Evolutionary conservation across 2,888 invertebrate species (phyloP), one percentile per base, ranked within the genome.

Genomic region (Lycia hirtaria): DNA sequence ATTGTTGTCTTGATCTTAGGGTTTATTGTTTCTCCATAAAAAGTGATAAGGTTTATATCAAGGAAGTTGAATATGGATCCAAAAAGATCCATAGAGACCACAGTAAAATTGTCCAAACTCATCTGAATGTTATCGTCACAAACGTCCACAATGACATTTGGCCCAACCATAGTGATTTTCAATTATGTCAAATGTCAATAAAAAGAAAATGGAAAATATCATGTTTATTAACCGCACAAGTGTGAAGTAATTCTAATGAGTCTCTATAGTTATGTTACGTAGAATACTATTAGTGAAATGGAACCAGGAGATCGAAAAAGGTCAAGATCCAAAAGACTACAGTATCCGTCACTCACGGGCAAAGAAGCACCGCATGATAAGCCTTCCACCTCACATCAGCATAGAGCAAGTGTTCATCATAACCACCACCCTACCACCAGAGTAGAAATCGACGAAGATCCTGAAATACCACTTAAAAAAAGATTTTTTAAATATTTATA

Each of bases 401-500:
- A 26, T n/a, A n/a, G n/a, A n/a, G n/a, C n/a, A n/a, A n/a, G n/a
- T n/a, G n/a, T n/a, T n/a, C n/a, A n/a, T n/a, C n/a, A n/a, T n/a
- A n/a, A n/a, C 5, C 26, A 15, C 4, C 26, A 41, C 10, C 41
- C 10, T 17, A 9, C 24, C 6, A 41, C 17, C 10, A 28, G 52
- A 22, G 28, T 47, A 19, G 35, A 40, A 0, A 14, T 53, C 3
- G 49, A 51, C 1, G 24, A 56, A 35, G 22, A 44, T 17, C 38
- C 49, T 1, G 2, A 55, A 22, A 32, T 37, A 24, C 58, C 73
- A 0, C 66, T 68, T 14, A 53, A 53, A 28, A 72, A 65, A 45
- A 69, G 54, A 44, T 78, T 68, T 24, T 66, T 51, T 4, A 68
- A 60, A 0, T 78, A 57, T 54, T 0, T 84, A 1, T 87, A 89